Conservation (phyloP, 2,888 invertebrate genomes). For the Phragmatobia fuliginosa region DNA sequence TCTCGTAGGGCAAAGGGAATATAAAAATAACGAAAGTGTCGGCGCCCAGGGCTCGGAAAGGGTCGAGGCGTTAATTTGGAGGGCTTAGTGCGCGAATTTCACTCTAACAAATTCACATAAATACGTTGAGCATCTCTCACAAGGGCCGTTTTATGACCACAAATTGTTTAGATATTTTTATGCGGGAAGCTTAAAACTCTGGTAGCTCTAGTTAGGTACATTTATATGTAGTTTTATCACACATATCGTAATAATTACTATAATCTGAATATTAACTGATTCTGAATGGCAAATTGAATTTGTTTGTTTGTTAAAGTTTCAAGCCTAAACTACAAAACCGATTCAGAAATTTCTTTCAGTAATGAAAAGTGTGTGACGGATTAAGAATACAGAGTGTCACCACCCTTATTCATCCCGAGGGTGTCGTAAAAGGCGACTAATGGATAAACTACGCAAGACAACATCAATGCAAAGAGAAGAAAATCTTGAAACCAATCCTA, state of each 20-base stretch:
- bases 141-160: constrained; percentile 15
- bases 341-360: no score
- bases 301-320: no score
- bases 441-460: no score
- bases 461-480: no score
- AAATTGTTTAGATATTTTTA: constrained; percentile 18
- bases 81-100: constrained; percentile 33
- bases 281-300: no score
- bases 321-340: no score
- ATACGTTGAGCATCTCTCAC: constrained; percentile 28
- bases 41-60: constrained; percentile 33
- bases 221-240: neutral
- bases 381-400: no score
- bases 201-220: neutral
- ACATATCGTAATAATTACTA: neutral
- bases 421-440: no score
- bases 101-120: constrained; percentile 47
- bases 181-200: neutral
- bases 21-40: constrained; percentile 46
- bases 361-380: no score
- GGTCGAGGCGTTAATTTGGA: constrained; percentile 51
- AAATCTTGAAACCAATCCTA: no score
- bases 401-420: no score
- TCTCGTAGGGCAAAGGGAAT: constrained; percentile 38
- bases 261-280: no score